These are phyloP conservation scores for Rhinolophus ferrumequinum DNA, from an alignment of 2,113 vertebrate species.

Conservation along the genomic window DNA sequence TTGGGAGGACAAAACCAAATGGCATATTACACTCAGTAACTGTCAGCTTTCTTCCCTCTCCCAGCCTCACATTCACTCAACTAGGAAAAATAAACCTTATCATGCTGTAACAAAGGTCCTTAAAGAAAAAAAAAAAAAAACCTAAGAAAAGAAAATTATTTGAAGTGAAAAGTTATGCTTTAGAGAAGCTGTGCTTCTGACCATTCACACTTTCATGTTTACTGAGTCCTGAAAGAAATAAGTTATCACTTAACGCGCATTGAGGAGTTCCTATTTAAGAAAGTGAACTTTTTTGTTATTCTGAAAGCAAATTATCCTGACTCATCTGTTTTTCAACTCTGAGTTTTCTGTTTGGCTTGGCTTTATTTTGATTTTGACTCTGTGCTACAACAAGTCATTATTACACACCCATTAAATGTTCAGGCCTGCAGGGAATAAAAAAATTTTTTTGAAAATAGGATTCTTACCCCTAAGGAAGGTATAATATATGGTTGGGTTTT, in stretches of 20 bases:
- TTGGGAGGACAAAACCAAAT: background rate
- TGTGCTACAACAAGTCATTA: background rate
- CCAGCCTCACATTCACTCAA: background rate
- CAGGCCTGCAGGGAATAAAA: background rate
- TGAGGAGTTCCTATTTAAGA: background rate
- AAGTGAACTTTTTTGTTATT: background rate
- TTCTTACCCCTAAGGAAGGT: background rate
- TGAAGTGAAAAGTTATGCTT: background rate
- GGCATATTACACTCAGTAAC: background rate
- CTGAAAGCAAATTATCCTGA: background rate
- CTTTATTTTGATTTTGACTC: slow-evolving; percentile 8
- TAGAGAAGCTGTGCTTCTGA: background rate
- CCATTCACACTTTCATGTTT: background rate
- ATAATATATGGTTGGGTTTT: background rate
- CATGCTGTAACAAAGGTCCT: background rate
- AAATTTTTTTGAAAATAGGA: background rate
- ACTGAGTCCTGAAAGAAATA: background rate
- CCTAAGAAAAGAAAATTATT: background rate
- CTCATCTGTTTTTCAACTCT: background rate
- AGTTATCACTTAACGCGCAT: background rate
- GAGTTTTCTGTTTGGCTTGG: background rate
- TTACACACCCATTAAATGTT: background rate
- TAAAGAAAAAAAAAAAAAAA: background rate
- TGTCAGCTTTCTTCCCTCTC: background rate
- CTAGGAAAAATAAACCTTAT: background rate